Base-by-base conservation (phyloP, 2,113 vertebrate species). In the Podilymbus podiceps region DNA sequence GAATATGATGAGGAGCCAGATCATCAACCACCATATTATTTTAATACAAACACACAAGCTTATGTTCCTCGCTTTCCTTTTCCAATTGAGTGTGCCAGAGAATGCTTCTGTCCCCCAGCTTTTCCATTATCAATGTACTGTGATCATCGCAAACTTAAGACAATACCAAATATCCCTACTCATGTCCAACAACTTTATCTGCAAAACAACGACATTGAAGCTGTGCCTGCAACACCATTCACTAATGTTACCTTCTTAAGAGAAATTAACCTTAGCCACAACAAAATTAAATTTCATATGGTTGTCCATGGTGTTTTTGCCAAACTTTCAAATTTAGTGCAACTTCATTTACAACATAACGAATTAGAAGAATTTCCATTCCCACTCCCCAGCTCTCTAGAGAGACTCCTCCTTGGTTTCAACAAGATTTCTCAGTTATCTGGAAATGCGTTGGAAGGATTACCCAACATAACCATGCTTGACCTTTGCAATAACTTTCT, bases 71-170 rank as follows among this genome's bases (percentile, higher is more conserved):
- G 9, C 64, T 53, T 96, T 63, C 91, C 85, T 38, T 72, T 91
- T 60, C 81, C 88, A 47, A 80, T 83, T 30, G 71, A 96, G 31
- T 99, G 98, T 35, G 97, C 98, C 85, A 97, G 62, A 28, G 98
- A 99, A 95, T 99, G 98, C 73, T 98, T 98, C 38, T 98, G 98
- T 38, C 97, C 98, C 56, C 84, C 94, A 72, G 96, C 97, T 74
- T 98, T 98, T 88, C 98, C 97, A 4, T 85, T 96, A 63, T 98
- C 98, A 25, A 99, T 99, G 98, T 98, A 98, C 78, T 99, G 98
- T 69, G 98, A 98, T 42, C 97, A 98, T 81, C 97, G 98, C 31
- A 96, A 98, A 49, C 98, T 99, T 58, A 98, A 98, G 93, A 84
- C 42, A 14, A 98, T 99, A 44, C 98, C 98, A 58, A 96, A 96